phyloP scores from a whole-genome alignment of 37 sponge, comb jelly and placozoan species.

The Dysidea cf. avara region DNA sequence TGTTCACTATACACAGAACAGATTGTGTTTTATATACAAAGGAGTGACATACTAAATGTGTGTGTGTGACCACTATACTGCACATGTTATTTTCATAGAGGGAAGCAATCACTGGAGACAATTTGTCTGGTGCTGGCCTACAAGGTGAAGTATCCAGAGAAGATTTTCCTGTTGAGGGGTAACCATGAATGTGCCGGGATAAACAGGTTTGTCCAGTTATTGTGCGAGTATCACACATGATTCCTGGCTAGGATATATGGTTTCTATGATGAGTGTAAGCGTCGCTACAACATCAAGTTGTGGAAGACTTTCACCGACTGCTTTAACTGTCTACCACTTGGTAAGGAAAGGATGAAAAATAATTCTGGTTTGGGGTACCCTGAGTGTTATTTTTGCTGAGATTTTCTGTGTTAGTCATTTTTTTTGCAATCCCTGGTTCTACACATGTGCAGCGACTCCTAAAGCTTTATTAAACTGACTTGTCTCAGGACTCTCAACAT shows the following conservation, averaged over 20 bases:
- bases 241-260: constrained; percentile 81
- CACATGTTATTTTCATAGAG: constrained; percentile 32
- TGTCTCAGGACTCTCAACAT: too few species aligned
- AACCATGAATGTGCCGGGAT: constrained; percentile 93
- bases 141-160: constrained; percentile 86
- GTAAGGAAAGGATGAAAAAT: constrained; percentile 20
- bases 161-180: constrained; percentile 82
- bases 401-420: not conserved
- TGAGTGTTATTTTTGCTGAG: not conserved
- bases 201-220: constrained; percentile 45
- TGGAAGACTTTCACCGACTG: constrained; percentile 95
- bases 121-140: constrained; percentile 85
- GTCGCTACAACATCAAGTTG: constrained; percentile 91
- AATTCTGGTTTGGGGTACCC: not conserved
- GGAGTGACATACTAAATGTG: too few species aligned
- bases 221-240: not conserved
- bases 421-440: not conserved
- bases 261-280: constrained; percentile 95
- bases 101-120: constrained; percentile 80
- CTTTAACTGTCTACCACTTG: constrained; percentile 90
- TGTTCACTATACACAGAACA: too few species aligned
- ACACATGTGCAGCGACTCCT: not conserved
- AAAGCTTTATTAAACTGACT: too few species aligned
- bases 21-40: too few species aligned
- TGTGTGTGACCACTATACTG: too few species aligned